Evolutionary conservation across 2,113 vertebrate species (phyloP).

Genomic region (Tychaedon coryphoeus): DNA sequence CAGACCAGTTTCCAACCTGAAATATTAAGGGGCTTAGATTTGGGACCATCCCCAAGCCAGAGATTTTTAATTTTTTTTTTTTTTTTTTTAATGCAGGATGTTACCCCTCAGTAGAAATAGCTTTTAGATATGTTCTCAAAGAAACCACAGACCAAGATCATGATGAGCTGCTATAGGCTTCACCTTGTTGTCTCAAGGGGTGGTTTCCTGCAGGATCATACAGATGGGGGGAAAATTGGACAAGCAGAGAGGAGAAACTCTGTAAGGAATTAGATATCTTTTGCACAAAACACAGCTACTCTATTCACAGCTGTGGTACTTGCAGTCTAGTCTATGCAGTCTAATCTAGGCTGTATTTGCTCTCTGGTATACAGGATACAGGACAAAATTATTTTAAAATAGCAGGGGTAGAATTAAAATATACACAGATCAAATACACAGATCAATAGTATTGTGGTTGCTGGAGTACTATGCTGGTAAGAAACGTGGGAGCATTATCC

Average conservation of each 20-base stretch:
- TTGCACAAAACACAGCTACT: not conserved
- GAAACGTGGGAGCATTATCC: not conserved
- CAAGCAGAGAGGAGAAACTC: not conserved
- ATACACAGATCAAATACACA: not conserved
- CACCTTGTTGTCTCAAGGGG: not conserved
- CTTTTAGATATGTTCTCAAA: not conserved
- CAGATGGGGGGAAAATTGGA: fast-evolving
- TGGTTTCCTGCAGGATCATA: not conserved
- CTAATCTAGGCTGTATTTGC: not conserved
- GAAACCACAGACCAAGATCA: not conserved
- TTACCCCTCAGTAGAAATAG: not conserved
- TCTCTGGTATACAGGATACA: not conserved
- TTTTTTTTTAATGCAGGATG: not conserved
- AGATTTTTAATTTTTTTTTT: not conserved
- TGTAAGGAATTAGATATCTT: not conserved
- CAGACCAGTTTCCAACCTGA: not conserved
- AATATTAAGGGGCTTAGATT: not conserved
- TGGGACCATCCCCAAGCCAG: not conserved
- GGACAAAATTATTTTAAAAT: not conserved
- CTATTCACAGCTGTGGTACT: not conserved
- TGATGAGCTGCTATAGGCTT: not conserved
- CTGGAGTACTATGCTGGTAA: not conserved
- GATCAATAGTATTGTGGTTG: not conserved
- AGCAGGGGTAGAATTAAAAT: not conserved
- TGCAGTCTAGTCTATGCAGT: not conserved